These are phyloP conservation scores for Hymenopus coronatus DNA, from an alignment of 2,888 invertebrate species.

Conservation along the genomic window DNA sequence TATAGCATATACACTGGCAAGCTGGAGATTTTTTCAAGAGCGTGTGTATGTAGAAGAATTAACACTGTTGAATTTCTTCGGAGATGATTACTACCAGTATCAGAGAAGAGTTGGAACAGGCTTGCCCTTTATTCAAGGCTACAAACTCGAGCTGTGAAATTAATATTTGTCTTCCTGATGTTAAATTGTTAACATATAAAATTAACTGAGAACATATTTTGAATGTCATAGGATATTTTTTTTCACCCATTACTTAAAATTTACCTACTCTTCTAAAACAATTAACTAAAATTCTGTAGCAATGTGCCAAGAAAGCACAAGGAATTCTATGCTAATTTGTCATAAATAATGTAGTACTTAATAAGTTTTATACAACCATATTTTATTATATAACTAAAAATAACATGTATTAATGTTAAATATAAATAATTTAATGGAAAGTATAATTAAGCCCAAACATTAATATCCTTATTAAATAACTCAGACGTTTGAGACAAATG, in stretches of 20 bases:
- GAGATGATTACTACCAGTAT: constrained; percentile 80
- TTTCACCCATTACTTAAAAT: background rate
- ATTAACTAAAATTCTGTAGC: background rate
- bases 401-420: no score
- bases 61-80: constrained; percentile 87
- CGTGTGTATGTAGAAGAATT: constrained; percentile 87
- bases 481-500: no score
- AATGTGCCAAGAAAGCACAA: background rate
- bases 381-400: no score
- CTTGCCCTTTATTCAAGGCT: constrained; percentile 84
- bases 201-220: background rate
- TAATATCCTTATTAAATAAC: no score
- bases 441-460: no score
- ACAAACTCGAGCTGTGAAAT: constrained; percentile 45
- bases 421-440: no score
- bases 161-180: background rate
- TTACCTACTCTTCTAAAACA: background rate
- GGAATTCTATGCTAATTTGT: background rate
- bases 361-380: no score
- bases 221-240: background rate
- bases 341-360: no score
- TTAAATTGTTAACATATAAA: background rate
- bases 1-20: constrained; percentile 72
- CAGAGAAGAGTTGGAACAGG: constrained; percentile 81
- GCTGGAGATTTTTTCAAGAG: constrained; percentile 90